These are phyloP conservation scores for Aleadryas rufinucha DNA, from an alignment of 2,113 vertebrate genomes.

Conservation along the genomic window DNA sequence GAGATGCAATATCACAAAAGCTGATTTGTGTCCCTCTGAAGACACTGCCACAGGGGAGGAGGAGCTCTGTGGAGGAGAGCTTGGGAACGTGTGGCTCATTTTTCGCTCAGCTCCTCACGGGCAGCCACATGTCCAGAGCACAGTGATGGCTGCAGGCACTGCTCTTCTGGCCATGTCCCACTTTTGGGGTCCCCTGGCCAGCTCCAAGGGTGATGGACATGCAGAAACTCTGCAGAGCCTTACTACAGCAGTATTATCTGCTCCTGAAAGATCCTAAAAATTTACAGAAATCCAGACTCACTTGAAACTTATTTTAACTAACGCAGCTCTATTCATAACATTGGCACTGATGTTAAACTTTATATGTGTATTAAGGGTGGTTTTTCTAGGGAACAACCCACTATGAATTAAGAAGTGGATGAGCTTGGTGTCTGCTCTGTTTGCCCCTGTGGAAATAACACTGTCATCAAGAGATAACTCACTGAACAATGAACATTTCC, in stretches of 20 bases:
- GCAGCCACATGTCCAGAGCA: neutral
- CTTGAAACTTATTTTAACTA: neutral
- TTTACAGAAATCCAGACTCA: neutral
- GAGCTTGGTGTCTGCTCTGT: neutral
- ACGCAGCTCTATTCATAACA: neutral
- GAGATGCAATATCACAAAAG: neutral
- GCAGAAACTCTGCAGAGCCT: neutral
- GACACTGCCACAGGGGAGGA: neutral
- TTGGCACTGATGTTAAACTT: neutral
- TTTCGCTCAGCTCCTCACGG: neutral
- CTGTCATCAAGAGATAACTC: constrained; percentile 2
- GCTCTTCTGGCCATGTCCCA: neutral
- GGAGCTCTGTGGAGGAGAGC: neutral
- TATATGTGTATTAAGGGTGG: neutral
- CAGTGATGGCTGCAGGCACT: neutral
- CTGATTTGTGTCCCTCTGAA: neutral
- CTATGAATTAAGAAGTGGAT: neutral
- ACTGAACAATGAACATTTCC: neutral
- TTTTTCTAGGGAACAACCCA: neutral
- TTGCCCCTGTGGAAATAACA: neutral
- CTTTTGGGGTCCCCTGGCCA: neutral
- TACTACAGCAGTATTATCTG: neutral
- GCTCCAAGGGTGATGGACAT: neutral
- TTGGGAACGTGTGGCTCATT: neutral
- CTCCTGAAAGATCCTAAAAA: neutral